phyloP scores from a whole-genome alignment of 2,113 vertebrate species.

The Pseudopodoces humilis region DNA sequence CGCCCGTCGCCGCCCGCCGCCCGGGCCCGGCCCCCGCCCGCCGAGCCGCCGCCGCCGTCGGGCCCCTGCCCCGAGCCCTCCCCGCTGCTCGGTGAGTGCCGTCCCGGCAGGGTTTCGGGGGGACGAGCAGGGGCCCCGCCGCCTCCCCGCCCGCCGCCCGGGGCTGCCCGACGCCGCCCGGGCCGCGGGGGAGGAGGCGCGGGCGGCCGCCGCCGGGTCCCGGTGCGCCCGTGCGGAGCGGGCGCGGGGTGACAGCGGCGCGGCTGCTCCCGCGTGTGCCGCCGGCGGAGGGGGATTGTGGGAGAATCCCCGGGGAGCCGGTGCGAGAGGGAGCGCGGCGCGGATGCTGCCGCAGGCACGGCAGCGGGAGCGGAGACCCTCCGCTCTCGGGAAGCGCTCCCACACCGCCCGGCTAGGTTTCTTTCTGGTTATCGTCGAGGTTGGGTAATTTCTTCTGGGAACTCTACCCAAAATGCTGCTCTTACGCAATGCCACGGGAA shows the following conservation, averaged over 20 bases:
- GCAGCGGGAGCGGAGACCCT: neutral
- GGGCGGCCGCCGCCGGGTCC: no score
- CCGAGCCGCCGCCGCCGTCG: no score
- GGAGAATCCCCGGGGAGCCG: slow-evolving; percentile 18
- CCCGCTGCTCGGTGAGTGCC: neutral
- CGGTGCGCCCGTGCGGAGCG: neutral
- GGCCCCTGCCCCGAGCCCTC: no score
- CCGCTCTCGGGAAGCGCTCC: neutral
- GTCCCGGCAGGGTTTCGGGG: neutral
- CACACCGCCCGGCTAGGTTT: neutral
- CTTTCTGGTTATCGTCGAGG: neutral
- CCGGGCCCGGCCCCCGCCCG: no score
- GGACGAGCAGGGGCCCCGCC: no score
- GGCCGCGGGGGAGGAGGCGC: neutral
- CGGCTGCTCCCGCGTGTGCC: neutral
- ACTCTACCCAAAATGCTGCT: neutral
- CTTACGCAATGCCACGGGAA: neutral
- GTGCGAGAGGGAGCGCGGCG: neutral
- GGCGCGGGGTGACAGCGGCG: neutral
- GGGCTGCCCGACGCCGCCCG: neutral
- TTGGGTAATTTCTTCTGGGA: slow-evolving; percentile 54
- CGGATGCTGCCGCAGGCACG: neutral
- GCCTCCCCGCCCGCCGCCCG: no score
- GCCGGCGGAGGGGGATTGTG: neutral
- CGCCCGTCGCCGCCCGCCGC: no score